A percentile compares a stretch with the other conserved stretches of the same genome.
These are phyloP conservation scores for Planiliza haematocheilus DNA, from an alignment of 2,113 vertebrate species.

Conservation along the genomic window DNA sequence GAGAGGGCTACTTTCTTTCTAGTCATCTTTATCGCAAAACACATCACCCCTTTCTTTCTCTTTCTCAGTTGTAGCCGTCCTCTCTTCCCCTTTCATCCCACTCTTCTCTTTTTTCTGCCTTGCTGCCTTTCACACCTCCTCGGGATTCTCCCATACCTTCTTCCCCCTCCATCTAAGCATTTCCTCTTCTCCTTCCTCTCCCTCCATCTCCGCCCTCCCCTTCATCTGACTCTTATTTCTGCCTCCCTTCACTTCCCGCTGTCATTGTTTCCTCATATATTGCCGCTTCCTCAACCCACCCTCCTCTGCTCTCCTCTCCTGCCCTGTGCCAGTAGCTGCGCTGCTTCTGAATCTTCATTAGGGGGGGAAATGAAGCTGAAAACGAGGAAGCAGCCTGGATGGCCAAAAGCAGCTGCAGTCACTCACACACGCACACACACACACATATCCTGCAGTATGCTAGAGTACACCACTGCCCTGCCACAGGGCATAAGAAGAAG, in stretches of 20 bases:
- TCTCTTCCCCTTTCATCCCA: not conserved
- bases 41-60: conserved; percentile 36
- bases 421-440: conserved; percentile 57
- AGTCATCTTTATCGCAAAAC: conserved; percentile 45
- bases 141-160: conserved; percentile 21
- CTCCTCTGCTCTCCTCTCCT: conserved; percentile 26
- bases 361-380: conserved; percentile 85
- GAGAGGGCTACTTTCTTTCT: conserved; percentile 45
- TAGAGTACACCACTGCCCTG: conserved; percentile 50
- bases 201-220: conserved; percentile 12
- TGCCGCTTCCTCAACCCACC: conserved; percentile 30
- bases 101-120: not conserved
- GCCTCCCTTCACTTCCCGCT: conserved; percentile 30
- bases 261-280: conserved; percentile 36
- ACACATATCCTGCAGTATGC: conserved; percentile 52
- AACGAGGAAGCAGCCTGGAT: conserved; percentile 83
- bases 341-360: conserved; percentile 88
- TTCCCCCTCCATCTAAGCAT: conserved; percentile 4
- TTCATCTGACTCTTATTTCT: conserved; percentile 25
- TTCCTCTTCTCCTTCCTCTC: conserved; percentile 4
- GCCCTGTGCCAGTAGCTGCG: conserved; percentile 65
- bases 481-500: conserved; percentile 54
- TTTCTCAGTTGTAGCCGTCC: conserved; percentile 1
- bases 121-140: conserved; percentile 2
- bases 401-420: conserved; percentile 84